A percentile compares a stretch with the other conserved stretches of the same genome.
Conservation (phyloP, 2,113 vertebrate species). For the Typhlomys cinereus region DNA sequence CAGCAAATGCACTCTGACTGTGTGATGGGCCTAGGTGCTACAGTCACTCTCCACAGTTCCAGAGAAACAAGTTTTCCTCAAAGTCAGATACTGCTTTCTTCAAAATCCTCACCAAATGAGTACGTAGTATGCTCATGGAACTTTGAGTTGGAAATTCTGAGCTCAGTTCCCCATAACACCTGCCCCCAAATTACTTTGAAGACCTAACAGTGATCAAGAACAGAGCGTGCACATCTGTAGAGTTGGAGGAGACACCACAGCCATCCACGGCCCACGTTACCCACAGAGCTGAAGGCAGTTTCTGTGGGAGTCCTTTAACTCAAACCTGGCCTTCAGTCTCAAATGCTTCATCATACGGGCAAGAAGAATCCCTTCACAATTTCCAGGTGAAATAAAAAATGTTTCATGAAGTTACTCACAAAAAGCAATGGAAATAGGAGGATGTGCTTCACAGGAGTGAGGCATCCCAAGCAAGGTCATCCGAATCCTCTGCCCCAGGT, state of each 20-base stretch:
- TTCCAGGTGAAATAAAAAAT: neutral
- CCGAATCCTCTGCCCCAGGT: neutral
- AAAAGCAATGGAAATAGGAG: neutral
- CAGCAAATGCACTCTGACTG: neutral
- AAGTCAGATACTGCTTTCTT: neutral
- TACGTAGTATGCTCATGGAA: neutral
- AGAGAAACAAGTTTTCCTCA: neutral
- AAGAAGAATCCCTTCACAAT: neutral
- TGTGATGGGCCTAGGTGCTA: neutral
- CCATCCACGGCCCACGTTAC: neutral
- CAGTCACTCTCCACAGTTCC: neutral
- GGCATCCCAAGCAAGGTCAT: neutral
- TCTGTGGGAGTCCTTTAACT: neutral
- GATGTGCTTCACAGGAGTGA: neutral
- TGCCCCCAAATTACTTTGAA: neutral
- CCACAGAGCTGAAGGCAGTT: neutral
- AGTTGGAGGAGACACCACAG: neutral
- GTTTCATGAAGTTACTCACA: neutral
- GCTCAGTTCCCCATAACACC: neutral
- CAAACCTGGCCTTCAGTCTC: neutral
- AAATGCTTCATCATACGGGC: neutral
- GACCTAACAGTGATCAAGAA: neutral
- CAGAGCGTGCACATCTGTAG: neutral
- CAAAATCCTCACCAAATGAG: neutral
- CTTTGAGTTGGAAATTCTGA: constrained; percentile 10